Conservation (phyloP, 2,797 vertebrate genomes). For the Sebastes taczanowskii region DNA sequence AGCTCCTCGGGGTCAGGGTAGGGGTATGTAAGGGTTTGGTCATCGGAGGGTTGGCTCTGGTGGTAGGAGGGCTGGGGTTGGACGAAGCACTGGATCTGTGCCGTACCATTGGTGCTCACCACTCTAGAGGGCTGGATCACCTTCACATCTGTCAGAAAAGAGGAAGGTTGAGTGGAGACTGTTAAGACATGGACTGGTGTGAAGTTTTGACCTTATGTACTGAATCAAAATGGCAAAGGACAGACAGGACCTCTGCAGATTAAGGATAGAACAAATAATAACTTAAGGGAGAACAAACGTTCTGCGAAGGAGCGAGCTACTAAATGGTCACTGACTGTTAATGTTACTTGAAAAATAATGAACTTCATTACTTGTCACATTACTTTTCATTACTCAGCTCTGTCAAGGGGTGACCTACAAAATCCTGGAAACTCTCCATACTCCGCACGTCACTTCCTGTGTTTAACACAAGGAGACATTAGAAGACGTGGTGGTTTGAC, state of each 20-base stretch:
- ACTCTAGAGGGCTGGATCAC: slow-evolving; percentile 59
- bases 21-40: background rate
- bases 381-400: background rate
- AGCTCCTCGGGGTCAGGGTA: slow-evolving; percentile 3
- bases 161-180: too few species aligned
- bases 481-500: background rate
- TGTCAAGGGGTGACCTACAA: background rate
- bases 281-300: background rate
- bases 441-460: background rate
- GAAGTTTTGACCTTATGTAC: background rate
- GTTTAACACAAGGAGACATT: background rate
- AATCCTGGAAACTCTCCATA: background rate
- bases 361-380: background rate
- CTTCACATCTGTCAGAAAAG: slow-evolving; percentile 19
- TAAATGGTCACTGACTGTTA: background rate
- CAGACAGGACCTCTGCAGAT: background rate
- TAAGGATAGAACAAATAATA: background rate
- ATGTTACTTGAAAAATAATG: background rate
- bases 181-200: background rate
- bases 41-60: fast-evolving
- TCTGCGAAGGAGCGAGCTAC: background rate
- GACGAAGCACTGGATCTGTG: slow-evolving; percentile 39
- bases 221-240: background rate
- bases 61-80: background rate
- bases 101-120: slow-evolving; percentile 24